Evolutionary conservation across 1,140 invertebrate genomes (phyloP), one percentile per base, ranked within the genome.

Genomic region (Littorina saxatilis): DNA sequence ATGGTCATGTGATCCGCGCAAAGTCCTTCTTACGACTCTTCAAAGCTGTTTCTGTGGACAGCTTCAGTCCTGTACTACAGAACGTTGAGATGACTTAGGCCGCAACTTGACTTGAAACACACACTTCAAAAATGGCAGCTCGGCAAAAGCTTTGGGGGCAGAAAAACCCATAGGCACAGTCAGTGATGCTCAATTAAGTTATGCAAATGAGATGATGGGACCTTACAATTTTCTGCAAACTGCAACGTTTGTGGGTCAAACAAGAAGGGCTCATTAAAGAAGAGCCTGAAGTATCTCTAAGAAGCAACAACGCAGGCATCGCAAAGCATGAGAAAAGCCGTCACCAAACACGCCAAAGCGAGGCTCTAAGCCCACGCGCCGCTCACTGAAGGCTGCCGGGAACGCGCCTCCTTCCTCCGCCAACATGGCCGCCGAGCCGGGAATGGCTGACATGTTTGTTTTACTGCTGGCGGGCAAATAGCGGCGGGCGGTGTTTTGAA

Each of bases 401-500:
- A 76, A 76, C 74, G 50, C 74, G 50, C 74, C 35, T n/a, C 17
- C 74, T 76, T n/a, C 74, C 74, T 76, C 74, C 5, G 74, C 50
- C 74, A 76, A 76, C 74, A 76, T 76, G 74, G 74, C 74, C 35
- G 74, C 47, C 74, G 74, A 32, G 74, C n/a, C 23, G 2, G 74
- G 74, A 76, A 76, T 76, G 74, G 55, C 74, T 58, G 74, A 39
- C 74, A 76, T 76, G 74, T 76, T 61, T 76, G 52, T 61, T 50
- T 47, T 58, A 58, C 50, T 29, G 47, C 74, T 47, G 43, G 52
- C 74, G 50, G 17, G 74, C 74, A 76, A 76, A 76, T 76, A 76
- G 43, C 37, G 74, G 74, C 74, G 74, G 74, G 74, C 35, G 74
- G 43, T 76, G 74, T 76, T 76, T 76, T 76, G 74, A 76, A 76